phyloP scores from a whole-genome alignment of 2,888 invertebrate genomes.

The Bombylius discolor region DNA sequence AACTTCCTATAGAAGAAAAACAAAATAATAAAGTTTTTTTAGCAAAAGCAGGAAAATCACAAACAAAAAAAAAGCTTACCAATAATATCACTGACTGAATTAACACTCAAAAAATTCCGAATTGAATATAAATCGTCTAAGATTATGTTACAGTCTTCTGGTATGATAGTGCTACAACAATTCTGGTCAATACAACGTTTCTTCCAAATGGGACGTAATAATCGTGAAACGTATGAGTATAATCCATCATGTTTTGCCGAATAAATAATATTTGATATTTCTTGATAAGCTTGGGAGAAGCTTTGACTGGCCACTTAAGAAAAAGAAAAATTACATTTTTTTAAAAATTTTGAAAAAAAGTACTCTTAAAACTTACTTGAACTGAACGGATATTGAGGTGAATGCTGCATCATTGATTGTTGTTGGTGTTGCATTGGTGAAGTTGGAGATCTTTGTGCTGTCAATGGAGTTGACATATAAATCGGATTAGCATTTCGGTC shows the following conservation, averaged over 20 bases:
- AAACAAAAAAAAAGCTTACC: conserved; percentile 15
- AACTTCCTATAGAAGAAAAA: conserved; percentile 17
- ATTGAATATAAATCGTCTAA: conserved; percentile 63
- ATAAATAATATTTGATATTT: conserved; percentile 32
- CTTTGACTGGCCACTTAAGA: conserved; percentile 2
- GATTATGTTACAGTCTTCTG: conserved; percentile 58
- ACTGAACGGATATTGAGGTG: conserved; percentile 33
- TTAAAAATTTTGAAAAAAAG: background rate
- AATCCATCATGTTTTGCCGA: conserved; percentile 88
- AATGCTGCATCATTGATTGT: background rate
- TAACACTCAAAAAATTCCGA: conserved; percentile 57
- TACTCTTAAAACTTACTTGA: conserved; percentile 29
- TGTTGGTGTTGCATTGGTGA: conserved; percentile 1
- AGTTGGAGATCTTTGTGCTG: conserved; percentile 6
- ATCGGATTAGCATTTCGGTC: conserved; percentile 24
- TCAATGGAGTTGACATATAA: conserved; percentile 33
- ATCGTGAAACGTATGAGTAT: conserved; percentile 78
- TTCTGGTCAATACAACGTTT: conserved; percentile 57
- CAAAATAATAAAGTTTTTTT: background rate
- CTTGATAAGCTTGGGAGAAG: conserved; percentile 14
- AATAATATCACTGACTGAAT: conserved; percentile 39
- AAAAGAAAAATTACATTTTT: background rate
- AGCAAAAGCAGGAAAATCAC: background rate
- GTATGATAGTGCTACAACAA: conserved; percentile 53
- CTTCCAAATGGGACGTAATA: conserved; percentile 82